Evolutionary conservation across 2,113 vertebrate genomes (phyloP), one percentile per base, ranked within the genome.

Genomic region (Tragelaphus buxtoni): DNA sequence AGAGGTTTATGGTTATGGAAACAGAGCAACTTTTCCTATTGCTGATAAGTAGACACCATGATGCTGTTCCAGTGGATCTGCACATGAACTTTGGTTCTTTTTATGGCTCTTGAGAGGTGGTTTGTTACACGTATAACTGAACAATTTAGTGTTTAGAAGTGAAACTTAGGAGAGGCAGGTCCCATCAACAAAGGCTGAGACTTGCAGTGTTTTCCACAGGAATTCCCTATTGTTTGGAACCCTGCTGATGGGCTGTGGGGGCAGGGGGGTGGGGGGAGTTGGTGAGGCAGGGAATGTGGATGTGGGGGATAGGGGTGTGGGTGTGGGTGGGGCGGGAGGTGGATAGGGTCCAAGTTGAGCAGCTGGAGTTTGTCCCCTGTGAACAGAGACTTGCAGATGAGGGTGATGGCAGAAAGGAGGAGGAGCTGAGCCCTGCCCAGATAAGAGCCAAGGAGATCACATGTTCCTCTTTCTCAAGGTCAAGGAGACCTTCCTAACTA

Each of bases 161-260:
- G 49, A 55, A 18, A 47, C 56, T 17, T 10, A 35, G 56, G 20
- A 30, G 53, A 28, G 18, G 32, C 35, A 63, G 22, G 17, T 85
- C 28, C 17, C 26, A 0, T 39, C 26, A 42, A 53, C 35, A 28
- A 72, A 49, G 63, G 8, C 45, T 51, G 60, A 69, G 22, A 39
- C 3, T 0, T 26, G 47, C 42, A 4, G 35, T 77, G 18, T 76
- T 93, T 20, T 77, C n/a, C n/a, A 16, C 1, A 1, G n/a, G n/a
- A 56, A 56, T 26, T 14, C 51, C 51, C 80, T n/a, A 49, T 53
- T 13, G 28, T 6, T n/a, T 2, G 45, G 28, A 79, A 30, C 16
- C 45, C 76, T 32, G 28, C 10, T 0, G 28, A 79, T 49, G 45
- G 76, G 76, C 16, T 0, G 0, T 77, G 26, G 18, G 35, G 35